Conservation (phyloP, 1,140 invertebrate species). For the Lethocerus indicus region DNA sequence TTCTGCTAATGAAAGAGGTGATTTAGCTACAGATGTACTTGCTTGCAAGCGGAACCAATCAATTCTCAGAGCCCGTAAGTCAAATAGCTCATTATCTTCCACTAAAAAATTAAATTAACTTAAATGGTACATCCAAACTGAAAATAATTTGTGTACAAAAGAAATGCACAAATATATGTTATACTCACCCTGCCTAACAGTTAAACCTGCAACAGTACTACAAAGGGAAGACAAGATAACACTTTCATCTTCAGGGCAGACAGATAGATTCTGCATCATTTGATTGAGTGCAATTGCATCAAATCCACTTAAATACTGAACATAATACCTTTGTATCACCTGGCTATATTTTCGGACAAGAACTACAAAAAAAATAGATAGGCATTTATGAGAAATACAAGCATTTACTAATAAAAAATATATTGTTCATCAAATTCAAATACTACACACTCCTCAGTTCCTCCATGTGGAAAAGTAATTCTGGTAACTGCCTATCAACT, state of each 20-base stretch:
- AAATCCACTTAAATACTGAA: slow-evolving; percentile 90
- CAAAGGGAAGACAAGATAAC: slow-evolving; percentile 86
- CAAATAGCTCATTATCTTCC: slow-evolving; percentile 91
- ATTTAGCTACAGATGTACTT: slow-evolving; percentile 75
- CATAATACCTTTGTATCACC: slow-evolving; percentile 95
- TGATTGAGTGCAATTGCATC: slow-evolving; percentile 86
- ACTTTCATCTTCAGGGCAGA: slow-evolving; percentile 87
- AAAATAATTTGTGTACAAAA: no score
- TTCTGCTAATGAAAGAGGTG: slow-evolving; percentile 66
- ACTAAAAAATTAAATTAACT: slow-evolving; percentile 31
- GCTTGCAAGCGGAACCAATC: slow-evolving; percentile 97
- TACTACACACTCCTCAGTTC: slow-evolving; percentile 52
- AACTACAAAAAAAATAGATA: slow-evolving; percentile 29
- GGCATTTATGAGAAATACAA: not conserved
- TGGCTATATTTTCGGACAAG: slow-evolving; percentile 87
- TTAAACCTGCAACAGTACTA: slow-evolving; percentile 69
- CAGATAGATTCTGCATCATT: slow-evolving; percentile 70
- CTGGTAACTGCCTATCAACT: slow-evolving; percentile 86
- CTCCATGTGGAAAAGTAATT: slow-evolving; percentile 95
- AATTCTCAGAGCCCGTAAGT: slow-evolving; percentile 82
- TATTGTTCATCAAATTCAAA: not conserved
- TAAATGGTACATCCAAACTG: not conserved
- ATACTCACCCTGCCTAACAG: slow-evolving; percentile 69
- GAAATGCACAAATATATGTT: no score
- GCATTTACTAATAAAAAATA: not conserved